Base-by-base conservation (phyloP, 2,888 invertebrate genomes). In the Latheticus oryzae region DNA sequence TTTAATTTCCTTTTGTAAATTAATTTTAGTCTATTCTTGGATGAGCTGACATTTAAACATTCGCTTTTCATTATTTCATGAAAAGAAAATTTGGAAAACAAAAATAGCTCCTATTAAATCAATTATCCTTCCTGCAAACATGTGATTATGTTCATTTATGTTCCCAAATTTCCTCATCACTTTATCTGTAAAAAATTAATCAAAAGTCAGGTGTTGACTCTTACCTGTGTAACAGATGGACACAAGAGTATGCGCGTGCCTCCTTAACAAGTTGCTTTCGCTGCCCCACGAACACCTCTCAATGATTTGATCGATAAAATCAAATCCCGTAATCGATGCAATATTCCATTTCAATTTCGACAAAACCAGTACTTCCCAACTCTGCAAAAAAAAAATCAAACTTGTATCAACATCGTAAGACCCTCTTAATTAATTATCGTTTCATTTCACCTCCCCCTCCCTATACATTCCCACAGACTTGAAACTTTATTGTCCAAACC, bases 291-390 rank as follows among this genome's bases (percentile, higher is more conserved):
- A 78, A 61, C 84, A 79, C 67, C 90, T 81, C 67, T 86, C 85
- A 61, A 91, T 80, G 66, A 92, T 83, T 70, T 90, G 91, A 75
- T 92, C 91, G 71, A 92, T 84, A 79, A 90, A 92, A 79, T 93
- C 93, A 78, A 88, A 89, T 4, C 90, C 89, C 1, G 92, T 92
- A 47, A 91, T 85, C 16, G 88, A 85, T 17, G 87, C 87, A 65
- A 91, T 81, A 78, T 92, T 89, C 93, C 93, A 93, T 73, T 89
- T 85, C 63, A 93, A 79, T 73, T 87, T 85, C 62, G 87, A 86
- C 64, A 93, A 81, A 23, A 93, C 83, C 76, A 91, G 80, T 68
- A 90, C 80, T 79, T 93, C 93, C 90, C 91, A 91, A 77, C 85
- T 86, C 92, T 92, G 82, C 62, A 80, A 80, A 57, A 63, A 61